These are phyloP conservation scores for Acleris emargana DNA, from an alignment of 2,888 invertebrate species.

Conservation along the genomic window DNA sequence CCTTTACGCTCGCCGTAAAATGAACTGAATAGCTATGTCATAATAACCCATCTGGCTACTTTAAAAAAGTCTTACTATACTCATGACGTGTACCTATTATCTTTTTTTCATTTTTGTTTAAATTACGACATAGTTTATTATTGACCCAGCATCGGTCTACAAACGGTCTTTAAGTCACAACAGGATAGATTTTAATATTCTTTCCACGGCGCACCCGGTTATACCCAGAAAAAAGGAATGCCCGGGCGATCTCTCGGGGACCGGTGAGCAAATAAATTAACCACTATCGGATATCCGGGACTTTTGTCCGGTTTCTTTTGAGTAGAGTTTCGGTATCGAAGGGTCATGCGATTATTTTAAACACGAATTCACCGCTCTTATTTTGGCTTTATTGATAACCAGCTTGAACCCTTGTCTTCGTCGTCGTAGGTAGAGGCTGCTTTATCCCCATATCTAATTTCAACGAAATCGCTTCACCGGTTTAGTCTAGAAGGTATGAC, in stretches of 20 bases:
- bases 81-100: too few relatives aligned
- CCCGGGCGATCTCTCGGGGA: constrained; percentile 67
- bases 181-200: constrained; percentile 2
- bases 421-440: too few relatives aligned
- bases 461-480: too few relatives aligned
- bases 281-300: constrained; percentile 68
- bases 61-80: too few relatives aligned
- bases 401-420: background rate
- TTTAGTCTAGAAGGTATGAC: too few relatives aligned
- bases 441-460: too few relatives aligned
- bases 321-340: constrained; percentile 5
- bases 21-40: too few relatives aligned
- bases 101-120: too few relatives aligned
- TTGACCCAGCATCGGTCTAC: background rate
- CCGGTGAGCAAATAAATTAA: constrained; percentile 75
- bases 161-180: background rate
- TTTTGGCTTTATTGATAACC: background rate
- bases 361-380: background rate
- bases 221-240: constrained; percentile 49
- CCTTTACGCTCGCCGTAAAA: too few relatives aligned
- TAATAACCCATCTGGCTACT: too few relatives aligned
- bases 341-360: constrained; percentile 7
- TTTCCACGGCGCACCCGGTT: background rate
- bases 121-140: background rate
- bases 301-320: constrained; percentile 44